phyloP scores from a whole-genome alignment of 2,888 invertebrate species.

The Stomorhina lunata region DNA sequence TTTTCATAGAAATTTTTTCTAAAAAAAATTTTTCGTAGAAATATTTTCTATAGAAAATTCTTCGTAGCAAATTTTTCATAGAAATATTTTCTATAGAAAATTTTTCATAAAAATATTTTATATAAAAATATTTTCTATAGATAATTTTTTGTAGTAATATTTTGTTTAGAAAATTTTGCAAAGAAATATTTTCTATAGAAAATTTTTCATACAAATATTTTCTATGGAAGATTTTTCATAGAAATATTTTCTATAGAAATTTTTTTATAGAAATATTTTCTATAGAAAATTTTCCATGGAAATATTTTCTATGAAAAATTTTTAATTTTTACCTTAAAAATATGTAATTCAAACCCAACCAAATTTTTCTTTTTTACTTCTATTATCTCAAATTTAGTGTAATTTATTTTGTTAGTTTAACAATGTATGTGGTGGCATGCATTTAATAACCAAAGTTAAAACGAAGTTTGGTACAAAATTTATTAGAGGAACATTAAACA shows the following conservation, averaged over 20 bases:
- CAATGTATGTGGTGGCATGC: constrained; percentile 15
- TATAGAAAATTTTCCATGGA: background rate
- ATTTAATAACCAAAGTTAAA: constrained; percentile 21
- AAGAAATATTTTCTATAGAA: background rate
- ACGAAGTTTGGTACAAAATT: constrained; percentile 28
- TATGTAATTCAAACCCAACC: background rate
- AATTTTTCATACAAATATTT: background rate
- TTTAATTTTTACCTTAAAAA: background rate
- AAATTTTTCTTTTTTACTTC: background rate
- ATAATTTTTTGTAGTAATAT: background rate
- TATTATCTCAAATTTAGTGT: background rate
- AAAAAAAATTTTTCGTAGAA: background rate
- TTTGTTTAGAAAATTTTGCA: background rate
- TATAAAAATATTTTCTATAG: background rate
- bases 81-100: background rate
- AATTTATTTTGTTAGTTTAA: constrained; percentile 33
- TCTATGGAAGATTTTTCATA: background rate
- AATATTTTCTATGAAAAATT: background rate
- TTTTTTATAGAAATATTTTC: background rate
- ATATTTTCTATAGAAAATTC: background rate
- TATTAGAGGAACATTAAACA: constrained; percentile 40
- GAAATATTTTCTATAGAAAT: background rate
- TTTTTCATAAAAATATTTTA: background rate
- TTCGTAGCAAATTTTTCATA: background rate
- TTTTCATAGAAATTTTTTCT: background rate